Conservation (phyloP, 2,113 vertebrate genomes). For the Ia io region DNA sequence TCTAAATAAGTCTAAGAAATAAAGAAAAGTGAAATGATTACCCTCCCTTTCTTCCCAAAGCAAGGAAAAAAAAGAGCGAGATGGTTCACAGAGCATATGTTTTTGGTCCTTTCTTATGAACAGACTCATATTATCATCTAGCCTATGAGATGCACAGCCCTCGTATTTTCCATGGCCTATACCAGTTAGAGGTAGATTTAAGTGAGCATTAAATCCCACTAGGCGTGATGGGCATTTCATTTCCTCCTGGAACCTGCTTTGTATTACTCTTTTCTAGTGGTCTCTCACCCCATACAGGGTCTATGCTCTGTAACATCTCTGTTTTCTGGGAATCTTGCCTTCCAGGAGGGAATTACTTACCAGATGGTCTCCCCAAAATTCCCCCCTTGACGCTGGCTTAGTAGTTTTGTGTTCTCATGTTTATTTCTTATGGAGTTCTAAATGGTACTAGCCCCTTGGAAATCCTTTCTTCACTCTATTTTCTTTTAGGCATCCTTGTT, state of each 20-base stretch:
- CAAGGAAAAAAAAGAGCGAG: neutral
- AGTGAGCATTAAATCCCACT: no score
- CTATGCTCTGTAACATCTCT: neutral
- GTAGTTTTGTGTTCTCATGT: neutral
- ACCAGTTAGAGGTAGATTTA: neutral
- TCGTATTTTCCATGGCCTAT: neutral
- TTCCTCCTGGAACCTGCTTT: conserved; percentile 8
- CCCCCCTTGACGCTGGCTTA: neutral
- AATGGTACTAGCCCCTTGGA: neutral
- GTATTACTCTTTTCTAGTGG: neutral
- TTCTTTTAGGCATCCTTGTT: neutral
- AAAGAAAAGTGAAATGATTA: neutral
- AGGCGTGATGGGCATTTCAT: neutral
- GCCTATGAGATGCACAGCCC: neutral
- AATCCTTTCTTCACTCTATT: neutral
- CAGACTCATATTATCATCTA: neutral
- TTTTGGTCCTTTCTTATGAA: neutral
- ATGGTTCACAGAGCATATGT: neutral
- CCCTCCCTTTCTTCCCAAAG: neutral
- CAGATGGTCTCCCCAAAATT: neutral
- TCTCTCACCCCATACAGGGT: fast-evolving
- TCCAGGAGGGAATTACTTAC: neutral
- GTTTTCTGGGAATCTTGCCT: neutral
- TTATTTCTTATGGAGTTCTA: neutral
- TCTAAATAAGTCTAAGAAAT: neutral